These are phyloP conservation scores for Seira musarum DNA, from an alignment of 2,888 invertebrate species.

Conservation along the genomic window DNA sequence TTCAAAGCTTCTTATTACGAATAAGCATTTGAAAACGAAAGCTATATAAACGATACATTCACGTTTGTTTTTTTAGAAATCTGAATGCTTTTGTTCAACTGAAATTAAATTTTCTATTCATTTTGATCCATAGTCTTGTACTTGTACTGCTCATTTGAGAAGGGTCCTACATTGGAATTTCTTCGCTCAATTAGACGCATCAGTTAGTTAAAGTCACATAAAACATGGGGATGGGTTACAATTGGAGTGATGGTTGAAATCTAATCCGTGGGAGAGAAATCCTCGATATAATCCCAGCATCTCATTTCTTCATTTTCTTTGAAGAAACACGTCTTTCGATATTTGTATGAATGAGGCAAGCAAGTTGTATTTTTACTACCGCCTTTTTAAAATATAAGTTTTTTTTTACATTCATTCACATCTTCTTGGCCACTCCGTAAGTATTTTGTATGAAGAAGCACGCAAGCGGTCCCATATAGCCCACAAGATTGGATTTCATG, in stretches of 20 bases:
- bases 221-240: constrained; percentile 27
- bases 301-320: constrained; percentile 27
- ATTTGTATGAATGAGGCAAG: constrained; percentile 1
- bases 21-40: too few species aligned
- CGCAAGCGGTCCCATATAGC: background rate
- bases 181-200: constrained; percentile 67
- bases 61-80: too few species aligned
- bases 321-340: constrained; percentile 19
- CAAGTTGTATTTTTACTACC: constrained; percentile 34
- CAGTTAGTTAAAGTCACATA: constrained; percentile 63
- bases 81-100: too few species aligned
- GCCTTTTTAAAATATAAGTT: background rate
- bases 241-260: constrained; percentile 43
- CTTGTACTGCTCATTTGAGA: background rate
- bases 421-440: too few species aligned
- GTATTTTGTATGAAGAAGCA: background rate
- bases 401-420: background rate
- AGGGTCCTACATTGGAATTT: constrained; percentile 37
- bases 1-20: too few species aligned
- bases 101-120: too few species aligned
- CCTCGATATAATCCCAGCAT: constrained; percentile 51
- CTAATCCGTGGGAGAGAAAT: constrained; percentile 69
- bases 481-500: constrained; percentile 3
- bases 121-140: too few species aligned
- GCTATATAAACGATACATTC: too few species aligned